Percentiles rank a stretch among this genome's conserved stretches.
These are phyloP conservation scores for Drosophila navojoa DNA, from an alignment of 1,140 invertebrate species.

Conservation along the genomic window DNA sequence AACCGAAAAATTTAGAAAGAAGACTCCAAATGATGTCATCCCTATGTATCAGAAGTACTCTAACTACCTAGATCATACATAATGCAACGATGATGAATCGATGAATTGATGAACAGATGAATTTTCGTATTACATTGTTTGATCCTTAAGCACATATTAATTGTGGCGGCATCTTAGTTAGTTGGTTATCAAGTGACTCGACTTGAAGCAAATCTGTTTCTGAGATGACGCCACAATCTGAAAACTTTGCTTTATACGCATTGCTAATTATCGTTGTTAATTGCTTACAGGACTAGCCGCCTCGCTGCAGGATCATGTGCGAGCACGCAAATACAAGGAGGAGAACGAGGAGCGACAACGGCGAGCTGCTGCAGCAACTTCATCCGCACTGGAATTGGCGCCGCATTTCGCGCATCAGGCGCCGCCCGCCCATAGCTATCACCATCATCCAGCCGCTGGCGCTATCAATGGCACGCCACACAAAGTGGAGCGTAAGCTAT, in stretches of 20 bases:
- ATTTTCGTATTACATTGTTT: slow-evolving; percentile 9
- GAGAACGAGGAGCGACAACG: slow-evolving; percentile 84
- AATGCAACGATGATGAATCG: background rate
- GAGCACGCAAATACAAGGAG: slow-evolving; percentile 87
- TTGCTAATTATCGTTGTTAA: background rate
- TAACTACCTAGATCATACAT: background rate
- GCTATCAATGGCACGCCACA: slow-evolving; percentile 63
- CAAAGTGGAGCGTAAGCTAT: slow-evolving; percentile 77
- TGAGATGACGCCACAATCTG: slow-evolving; percentile 2
- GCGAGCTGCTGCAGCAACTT: slow-evolving; percentile 60
- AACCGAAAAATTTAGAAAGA: slow-evolving; percentile 27
- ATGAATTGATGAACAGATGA: slow-evolving; percentile 9
- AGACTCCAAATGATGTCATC: slow-evolving; percentile 26
- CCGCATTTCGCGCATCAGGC: slow-evolving; percentile 61
- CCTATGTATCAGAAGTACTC: slow-evolving; percentile 19
- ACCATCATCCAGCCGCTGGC: slow-evolving; percentile 27
- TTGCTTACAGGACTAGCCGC: slow-evolving; percentile 88
- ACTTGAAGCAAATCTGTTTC: background rate
- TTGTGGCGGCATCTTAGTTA: slow-evolving; percentile 9
- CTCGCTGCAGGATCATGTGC: slow-evolving; percentile 90
- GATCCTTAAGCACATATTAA: background rate
- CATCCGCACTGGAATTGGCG: slow-evolving; percentile 33
- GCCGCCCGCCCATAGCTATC: slow-evolving; percentile 63
- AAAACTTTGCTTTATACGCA: background rate
- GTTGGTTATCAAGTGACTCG: background rate